Evolutionary conservation across 2,888 invertebrate species (phyloP), one percentile per base, ranked within the genome.

Genomic region (Strigamia maritima): DNA sequence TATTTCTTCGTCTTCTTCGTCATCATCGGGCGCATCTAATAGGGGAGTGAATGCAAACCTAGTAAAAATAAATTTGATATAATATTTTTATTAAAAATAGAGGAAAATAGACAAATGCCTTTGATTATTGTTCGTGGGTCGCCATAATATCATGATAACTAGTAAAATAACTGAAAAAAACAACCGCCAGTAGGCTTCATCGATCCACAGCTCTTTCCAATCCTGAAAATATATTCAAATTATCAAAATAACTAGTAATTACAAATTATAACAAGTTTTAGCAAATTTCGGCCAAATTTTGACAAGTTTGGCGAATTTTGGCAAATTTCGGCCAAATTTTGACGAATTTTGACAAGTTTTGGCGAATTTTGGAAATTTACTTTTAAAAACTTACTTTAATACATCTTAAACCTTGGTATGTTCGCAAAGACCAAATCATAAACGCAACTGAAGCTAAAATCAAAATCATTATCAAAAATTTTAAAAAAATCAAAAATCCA

Each of bases 81-180:
- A 79, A 10, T 1, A 1, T 31, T 12, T 22, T 44, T 26, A 6
- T 44, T 26, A 77, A 74, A 10, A 44, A 76, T 14, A 6, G 22
- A 75, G 28, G 8, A 75, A 75, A 75, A 8, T 8, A 22, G 7
- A 8, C 6, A 65, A 1, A 49, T 92, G 94, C 83, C 95, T 90
- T 87, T 97, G 97, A 87, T 97, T 97, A 87, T 97, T 97, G 85
- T 94, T 94, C 22, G 95, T 95, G 6, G 97, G 97, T 82, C 97
- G 89, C 97, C 97, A 97, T 81, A 97, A 89, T 81, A 97, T 90
- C 94, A 97, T 97, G 83, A 98, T 97, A 40, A 94, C 94, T 49
- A 94, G 87, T 28, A 98, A 89, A 79, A 98, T 90, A 82, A 93
- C 89, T 19, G 94, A 94, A 87, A 98, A 97, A 80, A 97, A 88